Percentiles rank a stretch among this genome's conserved stretches.
Conservation (phyloP, 2,888 invertebrate genomes). For the Onchidella celtica region DNA sequence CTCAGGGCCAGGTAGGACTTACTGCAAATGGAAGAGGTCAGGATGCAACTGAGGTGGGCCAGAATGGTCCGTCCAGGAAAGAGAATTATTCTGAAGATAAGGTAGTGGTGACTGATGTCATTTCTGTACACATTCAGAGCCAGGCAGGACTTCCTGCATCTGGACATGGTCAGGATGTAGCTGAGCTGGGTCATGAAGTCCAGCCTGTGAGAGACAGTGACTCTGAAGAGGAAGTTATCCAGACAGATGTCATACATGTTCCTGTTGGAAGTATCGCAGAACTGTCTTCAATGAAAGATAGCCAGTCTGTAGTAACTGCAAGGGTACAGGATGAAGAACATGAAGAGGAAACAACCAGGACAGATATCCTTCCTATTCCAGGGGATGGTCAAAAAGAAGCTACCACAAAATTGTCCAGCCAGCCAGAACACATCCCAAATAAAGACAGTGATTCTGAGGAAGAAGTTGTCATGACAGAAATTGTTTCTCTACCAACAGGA, state of each 20-base stretch:
- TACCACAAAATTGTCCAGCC: too few species aligned
- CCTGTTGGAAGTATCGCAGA: too few species aligned
- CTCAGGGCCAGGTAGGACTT: too few species aligned
- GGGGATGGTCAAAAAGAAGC: too few species aligned
- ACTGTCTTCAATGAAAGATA: neutral
- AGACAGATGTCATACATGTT: neutral
- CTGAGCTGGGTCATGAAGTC: too few species aligned
- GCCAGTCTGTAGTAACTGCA: too few species aligned
- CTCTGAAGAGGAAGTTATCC: neutral
- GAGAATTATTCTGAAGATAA: neutral
- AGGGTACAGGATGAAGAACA: neutral
- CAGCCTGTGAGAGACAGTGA: too few species aligned
- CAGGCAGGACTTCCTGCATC: too few species aligned
- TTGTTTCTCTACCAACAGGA: neutral
- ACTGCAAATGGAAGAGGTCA: too few species aligned
- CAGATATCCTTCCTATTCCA: neutral
- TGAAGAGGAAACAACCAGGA: neutral
- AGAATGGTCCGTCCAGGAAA: too few species aligned
- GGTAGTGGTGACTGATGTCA: conserved; percentile 10
- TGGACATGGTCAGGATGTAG: neutral
- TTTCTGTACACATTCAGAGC: neutral
- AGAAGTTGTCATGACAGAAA: neutral
- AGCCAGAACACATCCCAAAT: too few species aligned
- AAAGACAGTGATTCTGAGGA: conserved; percentile 16
- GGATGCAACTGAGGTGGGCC: neutral